Percentiles rank a stretch among this genome's conserved stretches.
These are phyloP conservation scores for Sylvia borin DNA, from an alignment of 2,797 vertebrate genomes.

Conservation along the genomic window DNA sequence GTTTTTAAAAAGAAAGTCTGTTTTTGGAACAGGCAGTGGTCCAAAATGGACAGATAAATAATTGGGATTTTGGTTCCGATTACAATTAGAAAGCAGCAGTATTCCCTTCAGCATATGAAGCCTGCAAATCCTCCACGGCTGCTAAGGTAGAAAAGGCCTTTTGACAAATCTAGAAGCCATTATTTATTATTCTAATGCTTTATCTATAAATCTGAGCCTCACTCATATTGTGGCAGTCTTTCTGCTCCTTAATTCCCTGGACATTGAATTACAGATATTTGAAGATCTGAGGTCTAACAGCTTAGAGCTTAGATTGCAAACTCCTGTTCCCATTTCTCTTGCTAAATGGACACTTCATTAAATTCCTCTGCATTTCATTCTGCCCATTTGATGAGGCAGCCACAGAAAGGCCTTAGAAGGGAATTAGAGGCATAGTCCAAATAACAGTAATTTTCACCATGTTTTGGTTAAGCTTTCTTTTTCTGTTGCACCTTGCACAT, in stretches of 20 bases:
- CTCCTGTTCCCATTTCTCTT: neutral
- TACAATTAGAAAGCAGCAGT: neutral
- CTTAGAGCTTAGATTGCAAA: neutral
- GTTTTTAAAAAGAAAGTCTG: neutral
- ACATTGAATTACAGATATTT: neutral
- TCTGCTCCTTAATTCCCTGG: neutral
- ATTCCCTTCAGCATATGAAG: neutral
- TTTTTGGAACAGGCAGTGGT: neutral
- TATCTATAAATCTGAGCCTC: neutral
- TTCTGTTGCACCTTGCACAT: neutral
- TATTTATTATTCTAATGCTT: neutral
- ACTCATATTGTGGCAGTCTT: neutral
- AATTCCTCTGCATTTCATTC: neutral
- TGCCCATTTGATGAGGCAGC: neutral
- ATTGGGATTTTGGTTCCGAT: neutral
- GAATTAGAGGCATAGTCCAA: neutral
- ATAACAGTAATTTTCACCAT: neutral
- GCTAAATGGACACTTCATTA: neutral
- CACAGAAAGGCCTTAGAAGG: neutral
- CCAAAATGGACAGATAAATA: neutral
- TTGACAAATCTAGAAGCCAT: neutral
- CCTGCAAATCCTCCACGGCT: neutral
- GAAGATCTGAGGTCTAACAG: neutral
- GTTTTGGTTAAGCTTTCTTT: neutral
- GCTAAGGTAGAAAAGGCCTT: neutral